Conservation (phyloP, 2,113 vertebrate species). For the Hassar affinis region DNA sequence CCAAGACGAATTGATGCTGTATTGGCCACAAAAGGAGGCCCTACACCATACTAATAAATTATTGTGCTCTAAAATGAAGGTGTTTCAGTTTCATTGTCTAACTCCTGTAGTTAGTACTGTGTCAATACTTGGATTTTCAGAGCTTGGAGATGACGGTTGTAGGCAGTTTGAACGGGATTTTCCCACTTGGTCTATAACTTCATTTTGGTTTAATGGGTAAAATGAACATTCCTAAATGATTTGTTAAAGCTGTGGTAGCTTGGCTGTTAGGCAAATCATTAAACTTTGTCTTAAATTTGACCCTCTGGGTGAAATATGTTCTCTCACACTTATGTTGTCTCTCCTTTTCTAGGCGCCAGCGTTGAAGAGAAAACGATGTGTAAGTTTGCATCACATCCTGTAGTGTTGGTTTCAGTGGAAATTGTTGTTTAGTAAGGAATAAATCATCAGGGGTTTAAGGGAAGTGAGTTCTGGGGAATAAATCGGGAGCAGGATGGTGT, state of each 20-base stretch:
- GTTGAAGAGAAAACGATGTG: neutral
- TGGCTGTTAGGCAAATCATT: neutral
- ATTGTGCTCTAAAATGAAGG: no score
- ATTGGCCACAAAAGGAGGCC: no score
- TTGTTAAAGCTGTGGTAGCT: neutral
- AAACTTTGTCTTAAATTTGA: neutral
- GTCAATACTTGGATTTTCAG: no score
- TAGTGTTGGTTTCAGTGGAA: neutral
- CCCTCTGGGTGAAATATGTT: neutral
- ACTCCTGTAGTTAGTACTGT: no score
- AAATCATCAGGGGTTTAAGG: neutral
- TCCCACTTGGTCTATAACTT: neutral
- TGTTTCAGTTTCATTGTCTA: no score
- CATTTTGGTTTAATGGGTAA: no score
- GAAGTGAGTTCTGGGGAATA: neutral
- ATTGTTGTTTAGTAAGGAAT: neutral
- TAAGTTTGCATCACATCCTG: constrained; percentile 1
- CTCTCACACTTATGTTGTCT: neutral
- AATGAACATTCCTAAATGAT: no score
- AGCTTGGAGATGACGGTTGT: no score
- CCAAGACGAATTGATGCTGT: no score
- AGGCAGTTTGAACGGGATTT: neutral
- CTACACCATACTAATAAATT: no score
- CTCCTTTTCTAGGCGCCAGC: constrained; percentile 6
- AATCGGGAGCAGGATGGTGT: neutral